Percentiles rank a stretch among this genome's conserved stretches.
phyloP scores from a whole-genome alignment of 1,140 invertebrate species.

The Drosophila athabasca region DNA sequence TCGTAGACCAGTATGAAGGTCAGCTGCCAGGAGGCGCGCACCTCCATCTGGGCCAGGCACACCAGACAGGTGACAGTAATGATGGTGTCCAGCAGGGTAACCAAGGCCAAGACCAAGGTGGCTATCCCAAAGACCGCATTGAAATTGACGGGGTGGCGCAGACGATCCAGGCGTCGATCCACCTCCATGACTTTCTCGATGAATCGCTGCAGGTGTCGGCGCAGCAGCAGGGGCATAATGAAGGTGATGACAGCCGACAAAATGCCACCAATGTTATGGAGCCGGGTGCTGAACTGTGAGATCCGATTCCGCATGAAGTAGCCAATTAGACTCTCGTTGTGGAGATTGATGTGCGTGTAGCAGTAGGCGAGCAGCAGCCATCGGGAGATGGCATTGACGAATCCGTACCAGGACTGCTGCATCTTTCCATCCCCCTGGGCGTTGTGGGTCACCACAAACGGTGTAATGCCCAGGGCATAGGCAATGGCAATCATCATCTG shows the following conservation, averaged over 20 bases:
- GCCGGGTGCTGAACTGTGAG: slow-evolving; percentile 44
- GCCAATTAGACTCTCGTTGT: slow-evolving; percentile 58
- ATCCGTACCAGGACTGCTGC: slow-evolving; percentile 54
- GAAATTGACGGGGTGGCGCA: slow-evolving; percentile 37
- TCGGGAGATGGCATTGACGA: slow-evolving; percentile 53
- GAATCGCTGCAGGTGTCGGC: slow-evolving; percentile 32
- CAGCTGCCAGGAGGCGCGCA: slow-evolving; percentile 45
- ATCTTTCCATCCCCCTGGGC: slow-evolving; percentile 15
- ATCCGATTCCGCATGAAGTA: slow-evolving; percentile 62
- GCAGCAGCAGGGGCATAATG: slow-evolving; percentile 48
- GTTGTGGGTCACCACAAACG: slow-evolving; percentile 32
- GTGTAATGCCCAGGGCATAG: slow-evolving; percentile 49
- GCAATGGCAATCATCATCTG: slow-evolving; percentile 40
- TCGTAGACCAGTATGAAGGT: slow-evolving; percentile 50
- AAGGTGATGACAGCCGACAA: slow-evolving; percentile 45
- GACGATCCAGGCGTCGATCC: slow-evolving; percentile 17
- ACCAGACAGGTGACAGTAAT: slow-evolving; percentile 38
- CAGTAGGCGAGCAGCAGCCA: slow-evolving; percentile 61
- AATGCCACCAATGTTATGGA: slow-evolving; percentile 52
- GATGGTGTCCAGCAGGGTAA: slow-evolving; percentile 3
- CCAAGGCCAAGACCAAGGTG: slow-evolving; percentile 2
- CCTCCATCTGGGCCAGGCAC: slow-evolving; percentile 50
- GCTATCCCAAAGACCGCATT: slow-evolving; percentile 3
- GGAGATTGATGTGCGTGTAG: slow-evolving; percentile 31
- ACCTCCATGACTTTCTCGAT: slow-evolving; percentile 20